Evolutionary conservation across 1,140 invertebrate genomes (phyloP).

Genomic region (Drosophila novamexicana): DNA sequence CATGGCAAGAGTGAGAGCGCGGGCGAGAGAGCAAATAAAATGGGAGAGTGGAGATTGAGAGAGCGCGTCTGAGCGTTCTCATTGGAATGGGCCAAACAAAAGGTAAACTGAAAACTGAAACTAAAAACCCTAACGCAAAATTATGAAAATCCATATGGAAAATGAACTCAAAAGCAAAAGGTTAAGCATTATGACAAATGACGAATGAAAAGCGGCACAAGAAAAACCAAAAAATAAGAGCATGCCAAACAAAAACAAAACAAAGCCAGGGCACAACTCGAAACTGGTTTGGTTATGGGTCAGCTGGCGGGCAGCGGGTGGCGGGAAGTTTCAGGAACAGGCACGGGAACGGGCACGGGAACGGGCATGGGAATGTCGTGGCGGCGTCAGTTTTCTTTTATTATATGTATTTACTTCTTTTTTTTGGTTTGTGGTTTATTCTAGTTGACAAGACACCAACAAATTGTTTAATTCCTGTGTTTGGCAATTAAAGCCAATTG

Average conservation of each 20-base stretch:
- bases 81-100: slow-evolving; percentile 51
- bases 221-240: slow-evolving; percentile 43
- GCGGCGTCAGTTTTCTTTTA: slow-evolving; percentile 36
- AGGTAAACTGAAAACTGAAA: slow-evolving; percentile 52
- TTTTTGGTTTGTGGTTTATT: slow-evolving; percentile 16
- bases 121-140: slow-evolving; percentile 56
- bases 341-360: slow-evolving; percentile 1
- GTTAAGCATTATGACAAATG: slow-evolving; percentile 45
- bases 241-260: slow-evolving; percentile 48
- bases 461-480: slow-evolving; percentile 70
- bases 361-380: background rate
- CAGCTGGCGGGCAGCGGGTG: slow-evolving; percentile 17
- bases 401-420: slow-evolving; percentile 21
- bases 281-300: slow-evolving; percentile 73
- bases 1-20: slow-evolving; percentile 2
- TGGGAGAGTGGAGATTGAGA: background rate
- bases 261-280: slow-evolving; percentile 56
- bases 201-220: slow-evolving; percentile 32
- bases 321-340: slow-evolving; percentile 19
- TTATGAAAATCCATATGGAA: slow-evolving; percentile 80
- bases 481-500: slow-evolving; percentile 68
- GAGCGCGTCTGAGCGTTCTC: slow-evolving; percentile 13
- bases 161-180: slow-evolving; percentile 56
- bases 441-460: slow-evolving; percentile 36
- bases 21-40: background rate